These are phyloP conservation scores for Drosophila pachea DNA, from an alignment of 1,140 invertebrate species.

Conservation along the genomic window DNA sequence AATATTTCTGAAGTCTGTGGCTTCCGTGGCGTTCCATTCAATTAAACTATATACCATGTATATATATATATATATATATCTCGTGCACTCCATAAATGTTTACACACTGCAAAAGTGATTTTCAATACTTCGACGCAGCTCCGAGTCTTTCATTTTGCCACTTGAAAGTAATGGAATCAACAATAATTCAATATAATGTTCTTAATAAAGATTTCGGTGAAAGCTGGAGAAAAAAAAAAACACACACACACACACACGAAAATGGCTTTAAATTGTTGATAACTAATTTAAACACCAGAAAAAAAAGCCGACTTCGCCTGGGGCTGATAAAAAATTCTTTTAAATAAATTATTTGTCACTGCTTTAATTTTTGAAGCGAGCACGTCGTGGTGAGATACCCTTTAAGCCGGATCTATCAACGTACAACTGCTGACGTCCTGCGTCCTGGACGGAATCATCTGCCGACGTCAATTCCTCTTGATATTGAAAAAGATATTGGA, in stretches of 20 bases:
- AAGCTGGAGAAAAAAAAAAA: background rate
- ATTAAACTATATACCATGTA: constrained; percentile 6
- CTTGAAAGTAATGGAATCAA: background rate
- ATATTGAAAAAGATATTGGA: background rate
- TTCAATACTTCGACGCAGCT: constrained; percentile 3
- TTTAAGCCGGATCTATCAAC: too few relatives aligned
- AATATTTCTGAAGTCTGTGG: constrained; percentile 40
- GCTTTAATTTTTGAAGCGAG: background rate
- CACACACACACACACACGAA: background rate
- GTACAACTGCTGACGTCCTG: too few relatives aligned
- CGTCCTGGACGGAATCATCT: too few relatives aligned
- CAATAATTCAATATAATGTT: background rate
- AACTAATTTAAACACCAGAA: background rate
- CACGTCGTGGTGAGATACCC: background rate
- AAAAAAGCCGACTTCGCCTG: background rate
- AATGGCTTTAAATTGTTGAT: background rate
- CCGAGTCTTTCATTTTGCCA: background rate
- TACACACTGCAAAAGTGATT: constrained; percentile 11
- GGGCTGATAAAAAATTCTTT: background rate
- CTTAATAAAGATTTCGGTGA: background rate
- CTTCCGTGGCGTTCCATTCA: constrained; percentile 48
- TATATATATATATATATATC: too few relatives aligned
- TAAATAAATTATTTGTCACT: background rate
- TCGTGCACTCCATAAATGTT: constrained; percentile 18
- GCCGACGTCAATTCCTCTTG: too few relatives aligned